Base-by-base conservation (phyloP, 2,888 invertebrate species). In the Drosophila histrio region DNA sequence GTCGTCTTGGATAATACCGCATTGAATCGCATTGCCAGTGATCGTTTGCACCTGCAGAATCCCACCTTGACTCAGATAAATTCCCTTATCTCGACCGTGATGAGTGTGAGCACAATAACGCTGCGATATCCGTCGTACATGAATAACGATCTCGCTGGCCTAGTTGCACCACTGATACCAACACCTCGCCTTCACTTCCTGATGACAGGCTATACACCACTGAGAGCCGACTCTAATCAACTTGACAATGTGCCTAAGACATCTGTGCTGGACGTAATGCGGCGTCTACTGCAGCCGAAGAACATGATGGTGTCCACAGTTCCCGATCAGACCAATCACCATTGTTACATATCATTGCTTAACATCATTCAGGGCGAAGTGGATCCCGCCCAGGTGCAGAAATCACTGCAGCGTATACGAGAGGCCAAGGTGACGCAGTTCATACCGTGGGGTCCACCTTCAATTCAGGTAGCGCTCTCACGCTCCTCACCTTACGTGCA, bases 281-380 rank as follows among this genome's bases (percentile, higher is more conserved):
- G 99, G 74, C 94, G 99, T 60, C 93, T 99, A 54, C 92, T 99
- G 54, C 99, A 99, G 91, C 98, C 99, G 7, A 99, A 99, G 93
- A 99, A 99, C 91, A 99, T 99, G 98, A 99, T 99, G 99, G 99
- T 99, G 1, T 99, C 99, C 0, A 97, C 98, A 3, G 96, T 97
- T 13, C 95, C 96, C 9, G 98, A 98, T 91, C 94, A 98, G 85
- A 96, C 95, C 72, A 95, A 96, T 63, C 95, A 96, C 66, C 97
- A 97, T 93, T 98, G 98, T 91, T 99, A 99, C 91, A 98, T 99
- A 90, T 98, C 99, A 89, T 93, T 99, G 13, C n/a, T n/a, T n/a
- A 99, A 99, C 90, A 99, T 99, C 63, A 98, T 99, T 91, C 97
- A 97, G 95, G 98, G 99, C 43, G 99, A 99, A 93, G 98, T 99